phyloP scores from a whole-genome alignment of 2,113 vertebrate species.

The Dicrurus megarhynchus region DNA sequence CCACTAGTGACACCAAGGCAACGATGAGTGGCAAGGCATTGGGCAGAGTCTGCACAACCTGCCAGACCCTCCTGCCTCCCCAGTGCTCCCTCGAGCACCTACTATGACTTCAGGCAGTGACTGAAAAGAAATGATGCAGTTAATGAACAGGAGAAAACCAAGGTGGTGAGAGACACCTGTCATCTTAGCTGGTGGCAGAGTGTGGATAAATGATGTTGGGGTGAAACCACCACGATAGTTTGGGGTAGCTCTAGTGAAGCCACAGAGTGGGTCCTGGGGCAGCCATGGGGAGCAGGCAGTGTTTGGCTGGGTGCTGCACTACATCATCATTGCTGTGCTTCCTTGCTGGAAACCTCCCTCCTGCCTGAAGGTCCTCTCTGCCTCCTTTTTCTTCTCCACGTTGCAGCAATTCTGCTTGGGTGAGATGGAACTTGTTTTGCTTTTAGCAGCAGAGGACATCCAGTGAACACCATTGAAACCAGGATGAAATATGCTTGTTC shows the following conservation, averaged over 20 bases:
- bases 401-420: background rate
- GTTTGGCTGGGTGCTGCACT: background rate
- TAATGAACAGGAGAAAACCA: background rate
- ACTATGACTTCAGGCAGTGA: background rate
- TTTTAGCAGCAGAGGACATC: background rate
- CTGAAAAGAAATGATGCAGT: background rate
- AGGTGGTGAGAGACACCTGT: background rate
- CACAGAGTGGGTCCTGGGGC: background rate
- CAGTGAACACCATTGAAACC: background rate
- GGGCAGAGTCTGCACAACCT: background rate
- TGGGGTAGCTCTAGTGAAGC: background rate
- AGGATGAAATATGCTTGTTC: background rate
- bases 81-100: background rate
- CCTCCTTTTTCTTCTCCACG: background rate
- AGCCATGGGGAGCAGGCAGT: background rate
- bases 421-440: background rate
- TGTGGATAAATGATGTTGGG: background rate
- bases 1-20: background rate
- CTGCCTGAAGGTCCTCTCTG: background rate
- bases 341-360: background rate
- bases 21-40: accelerated
- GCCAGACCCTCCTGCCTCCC: background rate
- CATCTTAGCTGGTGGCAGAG: background rate
- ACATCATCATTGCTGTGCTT: background rate
- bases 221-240: background rate